Evolutionary conservation across 2,888 invertebrate genomes (phyloP).

Genomic region (Artemia sinica): DNA sequence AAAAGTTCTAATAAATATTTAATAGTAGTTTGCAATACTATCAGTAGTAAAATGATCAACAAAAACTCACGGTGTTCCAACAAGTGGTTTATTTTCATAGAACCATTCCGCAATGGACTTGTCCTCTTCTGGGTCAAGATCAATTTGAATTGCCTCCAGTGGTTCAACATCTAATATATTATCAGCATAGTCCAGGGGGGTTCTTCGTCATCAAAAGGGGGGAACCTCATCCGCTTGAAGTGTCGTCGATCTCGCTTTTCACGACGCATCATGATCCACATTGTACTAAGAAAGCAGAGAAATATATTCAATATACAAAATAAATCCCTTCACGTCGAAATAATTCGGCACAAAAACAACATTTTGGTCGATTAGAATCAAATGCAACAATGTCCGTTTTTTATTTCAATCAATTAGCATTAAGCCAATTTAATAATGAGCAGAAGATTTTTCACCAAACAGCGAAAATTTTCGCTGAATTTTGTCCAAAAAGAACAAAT

Average conservation of each 20-base stretch:
- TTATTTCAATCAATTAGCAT: too few relatives aligned
- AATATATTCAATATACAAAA: not conserved
- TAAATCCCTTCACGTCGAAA: too few relatives aligned
- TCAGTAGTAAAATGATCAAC: not conserved
- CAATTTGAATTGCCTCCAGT: slow-evolving; percentile 94
- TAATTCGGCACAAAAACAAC: too few relatives aligned
- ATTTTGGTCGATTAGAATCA: too few relatives aligned
- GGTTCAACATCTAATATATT: slow-evolving; percentile 98
- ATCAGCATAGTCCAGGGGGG: slow-evolving; percentile 96
- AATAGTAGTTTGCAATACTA: too few relatives aligned
- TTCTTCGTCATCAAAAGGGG: slow-evolving; percentile 99
- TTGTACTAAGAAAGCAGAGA: slow-evolving; percentile 45
- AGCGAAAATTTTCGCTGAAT: too few relatives aligned
- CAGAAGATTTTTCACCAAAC: too few relatives aligned
- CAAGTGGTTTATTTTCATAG: slow-evolving; percentile 90
- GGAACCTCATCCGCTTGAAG: slow-evolving; percentile 98
- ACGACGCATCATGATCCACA: slow-evolving; percentile 99
- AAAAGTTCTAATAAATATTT: too few relatives aligned
- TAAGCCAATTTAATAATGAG: too few relatives aligned
- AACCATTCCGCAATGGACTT: slow-evolving; percentile 84
- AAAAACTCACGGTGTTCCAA: slow-evolving; percentile 56
- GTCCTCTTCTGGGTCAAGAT: slow-evolving; percentile 87
- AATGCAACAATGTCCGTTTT: too few relatives aligned
- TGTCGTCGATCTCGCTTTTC: slow-evolving; percentile 96
- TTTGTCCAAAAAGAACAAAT: too few relatives aligned